phyloP scores from a whole-genome alignment of 2,888 invertebrate genomes.

The Onthophagus sagittarius region DNA sequence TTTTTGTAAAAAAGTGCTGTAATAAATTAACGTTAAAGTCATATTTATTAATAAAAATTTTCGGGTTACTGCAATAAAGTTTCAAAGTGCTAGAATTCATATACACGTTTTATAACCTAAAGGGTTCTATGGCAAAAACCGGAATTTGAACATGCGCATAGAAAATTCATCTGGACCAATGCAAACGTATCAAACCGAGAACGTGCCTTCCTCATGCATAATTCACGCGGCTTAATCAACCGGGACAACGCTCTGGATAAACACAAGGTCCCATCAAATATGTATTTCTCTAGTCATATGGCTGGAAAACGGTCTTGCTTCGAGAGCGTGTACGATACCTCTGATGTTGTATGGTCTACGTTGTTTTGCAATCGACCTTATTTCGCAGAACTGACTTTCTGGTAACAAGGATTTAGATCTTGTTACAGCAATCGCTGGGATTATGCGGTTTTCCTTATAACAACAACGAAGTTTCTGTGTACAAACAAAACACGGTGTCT shows the following conservation, averaged over 20 bases:
- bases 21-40: too few relatives aligned
- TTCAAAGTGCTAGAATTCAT: too few relatives aligned
- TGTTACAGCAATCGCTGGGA: neutral
- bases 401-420: neutral
- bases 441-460: neutral
- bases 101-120: neutral
- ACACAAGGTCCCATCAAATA: slow-evolving; percentile 4
- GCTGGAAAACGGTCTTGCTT: neutral
- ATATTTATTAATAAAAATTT: too few relatives aligned
- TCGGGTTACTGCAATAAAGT: too few relatives aligned
- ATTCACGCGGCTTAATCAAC: slow-evolving; percentile 9
- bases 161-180: neutral
- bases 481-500: neutral
- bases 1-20: too few relatives aligned
- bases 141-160: neutral
- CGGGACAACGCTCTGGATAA: slow-evolving; percentile 12
- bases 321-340: neutral
- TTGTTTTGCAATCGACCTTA: neutral
- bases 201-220: slow-evolving; percentile 9
- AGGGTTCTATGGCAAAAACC: neutral
- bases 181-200: slow-evolving; percentile 1
- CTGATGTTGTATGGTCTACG: neutral
- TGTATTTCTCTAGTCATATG: neutral
- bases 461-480: neutral
- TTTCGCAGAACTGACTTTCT: neutral